Base-by-base conservation (phyloP, 2,888 invertebrate species). In the Rotaria socialis region DNA sequence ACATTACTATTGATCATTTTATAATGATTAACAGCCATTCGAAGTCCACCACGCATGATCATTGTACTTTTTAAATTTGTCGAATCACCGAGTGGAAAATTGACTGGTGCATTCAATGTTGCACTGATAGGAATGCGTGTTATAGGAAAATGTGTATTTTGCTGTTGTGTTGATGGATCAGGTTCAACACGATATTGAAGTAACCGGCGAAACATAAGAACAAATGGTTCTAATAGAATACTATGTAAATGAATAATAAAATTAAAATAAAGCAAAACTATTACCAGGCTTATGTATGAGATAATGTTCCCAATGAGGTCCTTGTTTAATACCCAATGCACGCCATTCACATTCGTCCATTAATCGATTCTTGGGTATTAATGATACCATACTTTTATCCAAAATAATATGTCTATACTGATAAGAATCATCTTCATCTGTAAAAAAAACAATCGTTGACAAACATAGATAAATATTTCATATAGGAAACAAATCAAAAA, bases 331-430 rank as follows among this genome's bases (percentile, higher is more conserved):
- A 24, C 87, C 87, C 7, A 87, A 84, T 56, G 85, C 85, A 47
- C 87, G 47, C 87, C 87, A 87, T 84, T 87, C 87, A 43, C 52
- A n/a, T 67, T 87, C 87, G 60, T 58, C 58, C 87, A 87, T 87
- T 22, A 85, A 87, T 47, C 85, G 85, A 85, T 87, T 85, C 74
- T 74, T 60, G 41, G 87, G 87, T 10, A 87, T 85, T 43, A 84
- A 24, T 74, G 84, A 67, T 14, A 85, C 52, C 27, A 85, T 47
- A 50, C 84, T 60, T 85, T 87, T 87, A 35, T 85, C 84, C 47
- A 87, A 35, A 19, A 87, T 84, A 41, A 87, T 84, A 84, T 87
- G 87, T n/a, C 87, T 58, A 67, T 60, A 56, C n/a, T 52, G 47
- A 47, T 80, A 80, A 6, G 24, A 10, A 43, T 47, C 47, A 80